Percentiles rank a stretch among this genome's conserved stretches.
These are phyloP conservation scores for Epinephelus moara DNA, from an alignment of 2,113 vertebrate genomes.

Conservation along the genomic window DNA sequence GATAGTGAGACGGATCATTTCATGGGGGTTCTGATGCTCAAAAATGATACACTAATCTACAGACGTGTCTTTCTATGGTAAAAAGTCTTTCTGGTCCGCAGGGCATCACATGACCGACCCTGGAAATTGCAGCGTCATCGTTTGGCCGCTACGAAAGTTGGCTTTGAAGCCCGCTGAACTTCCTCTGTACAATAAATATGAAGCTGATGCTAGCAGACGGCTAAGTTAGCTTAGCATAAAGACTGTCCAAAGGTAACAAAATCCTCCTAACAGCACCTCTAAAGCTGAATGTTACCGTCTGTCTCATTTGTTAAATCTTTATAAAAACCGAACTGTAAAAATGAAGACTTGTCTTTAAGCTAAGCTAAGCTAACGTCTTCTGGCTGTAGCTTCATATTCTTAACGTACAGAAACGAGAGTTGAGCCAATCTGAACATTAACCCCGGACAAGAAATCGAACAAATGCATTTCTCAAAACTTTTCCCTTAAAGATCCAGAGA, in stretches of 20 bases:
- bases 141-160: too few relatives aligned
- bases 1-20: too few relatives aligned
- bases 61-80: too few relatives aligned
- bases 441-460: neutral
- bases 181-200: neutral
- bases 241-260: slow-evolving; percentile 1
- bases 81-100: too few relatives aligned
- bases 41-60: too few relatives aligned
- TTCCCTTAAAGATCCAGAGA: neutral
- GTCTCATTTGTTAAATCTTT: neutral
- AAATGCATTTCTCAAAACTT: neutral
- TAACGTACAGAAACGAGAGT: neutral
- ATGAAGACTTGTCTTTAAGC: neutral
- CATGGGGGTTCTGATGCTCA: too few relatives aligned
- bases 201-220: neutral
- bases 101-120: too few relatives aligned
- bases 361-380: slow-evolving; percentile 29
- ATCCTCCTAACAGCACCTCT: neutral
- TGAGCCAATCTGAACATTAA: neutral
- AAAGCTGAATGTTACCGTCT: neutral
- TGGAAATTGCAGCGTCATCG: too few relatives aligned
- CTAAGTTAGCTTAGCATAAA: slow-evolving; percentile 43
- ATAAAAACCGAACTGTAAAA: neutral
- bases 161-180: too few relatives aligned
- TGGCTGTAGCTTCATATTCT: neutral